Percentiles rank a stretch among this genome's conserved stretches.
Evolutionary conservation across 1,140 invertebrate species (phyloP).

Genomic region (Anagrus nilaparvatae): DNA sequence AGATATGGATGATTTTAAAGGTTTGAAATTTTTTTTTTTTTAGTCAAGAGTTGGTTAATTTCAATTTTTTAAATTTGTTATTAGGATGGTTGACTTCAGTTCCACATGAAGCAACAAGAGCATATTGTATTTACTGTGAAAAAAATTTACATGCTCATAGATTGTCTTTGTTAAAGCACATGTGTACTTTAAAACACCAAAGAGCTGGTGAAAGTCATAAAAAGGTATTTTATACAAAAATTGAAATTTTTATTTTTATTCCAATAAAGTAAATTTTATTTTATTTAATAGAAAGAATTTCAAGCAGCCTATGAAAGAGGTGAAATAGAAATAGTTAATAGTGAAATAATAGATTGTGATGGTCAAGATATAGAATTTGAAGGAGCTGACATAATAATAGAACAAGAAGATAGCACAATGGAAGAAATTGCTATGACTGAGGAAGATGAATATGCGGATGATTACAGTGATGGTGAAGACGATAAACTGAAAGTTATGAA

Average conservation of each 20-base stretch:
- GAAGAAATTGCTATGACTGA: background rate
- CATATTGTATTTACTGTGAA: slow-evolving; percentile 47
- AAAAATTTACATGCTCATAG: slow-evolving; percentile 51
- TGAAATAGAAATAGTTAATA: slow-evolving; percentile 10
- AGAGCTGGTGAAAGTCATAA: slow-evolving; percentile 37
- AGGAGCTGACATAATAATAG: no score
- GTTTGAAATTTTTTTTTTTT: slow-evolving; percentile 25
- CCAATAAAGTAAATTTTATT: no score
- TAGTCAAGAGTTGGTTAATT: background rate
- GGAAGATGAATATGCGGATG: background rate
- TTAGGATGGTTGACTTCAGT: slow-evolving; percentile 47
- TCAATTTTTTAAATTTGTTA: slow-evolving; percentile 15
- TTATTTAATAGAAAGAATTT: no score
- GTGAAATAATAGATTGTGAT: slow-evolving; percentile 11
- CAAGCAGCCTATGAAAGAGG: slow-evolving; percentile 3
- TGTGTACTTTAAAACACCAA: slow-evolving; percentile 48
- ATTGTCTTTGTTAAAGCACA: slow-evolving; percentile 48
- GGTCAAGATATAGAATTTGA: no score
- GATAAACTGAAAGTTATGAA: background rate
- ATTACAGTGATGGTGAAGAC: background rate
- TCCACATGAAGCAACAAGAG: slow-evolving; percentile 42
- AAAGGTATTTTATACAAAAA: slow-evolving; percentile 5
- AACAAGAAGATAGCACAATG: background rate
- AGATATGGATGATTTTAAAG: slow-evolving; percentile 47
- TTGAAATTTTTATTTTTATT: no score